These are phyloP conservation scores for Coturnix japonica DNA, from an alignment of 2,113 vertebrate genomes.

Conservation along the genomic window DNA sequence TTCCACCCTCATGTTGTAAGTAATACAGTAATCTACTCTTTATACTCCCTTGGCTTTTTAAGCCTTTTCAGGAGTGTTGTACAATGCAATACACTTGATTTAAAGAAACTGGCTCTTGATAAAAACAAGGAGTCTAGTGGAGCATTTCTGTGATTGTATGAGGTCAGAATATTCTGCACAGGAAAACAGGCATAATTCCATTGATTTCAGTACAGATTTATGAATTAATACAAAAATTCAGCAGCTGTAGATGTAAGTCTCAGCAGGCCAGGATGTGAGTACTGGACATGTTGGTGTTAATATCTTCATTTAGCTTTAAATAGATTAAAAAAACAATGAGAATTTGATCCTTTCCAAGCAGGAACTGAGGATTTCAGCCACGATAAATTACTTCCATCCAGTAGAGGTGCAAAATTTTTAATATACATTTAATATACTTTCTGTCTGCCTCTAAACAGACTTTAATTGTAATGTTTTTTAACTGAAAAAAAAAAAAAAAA, in stretches of 20 bases:
- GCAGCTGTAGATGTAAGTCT: not conserved
- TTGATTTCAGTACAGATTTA: not conserved
- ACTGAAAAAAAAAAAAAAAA: not conserved
- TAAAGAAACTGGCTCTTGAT: slow-evolving; percentile 49
- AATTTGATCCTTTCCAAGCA: not conserved
- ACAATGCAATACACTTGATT: slow-evolving; percentile 63
- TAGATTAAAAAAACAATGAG: not conserved
- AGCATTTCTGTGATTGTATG: not conserved
- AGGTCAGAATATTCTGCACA: not conserved
- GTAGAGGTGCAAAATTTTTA: not conserved
- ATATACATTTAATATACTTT: not conserved
- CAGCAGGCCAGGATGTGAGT: accelerated
- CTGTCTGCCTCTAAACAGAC: not conserved
- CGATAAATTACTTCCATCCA: not conserved
- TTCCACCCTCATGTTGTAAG: slow-evolving; percentile 56
- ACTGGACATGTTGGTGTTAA: not conserved
- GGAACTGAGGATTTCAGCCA: not conserved
- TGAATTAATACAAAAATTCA: not conserved
- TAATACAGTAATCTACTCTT: slow-evolving; percentile 62
- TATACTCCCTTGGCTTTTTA: slow-evolving; percentile 59
- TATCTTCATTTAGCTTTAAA: not conserved
- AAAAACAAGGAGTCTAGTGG: slow-evolving; percentile 48
- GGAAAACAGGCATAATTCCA: not conserved
- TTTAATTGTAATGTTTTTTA: slow-evolving; percentile 65
- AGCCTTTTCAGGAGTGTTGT: slow-evolving; percentile 53